Evolutionary conservation across 2,888 invertebrate genomes (phyloP), one percentile per base, ranked within the genome.

Genomic region (Phalangium opilio): DNA sequence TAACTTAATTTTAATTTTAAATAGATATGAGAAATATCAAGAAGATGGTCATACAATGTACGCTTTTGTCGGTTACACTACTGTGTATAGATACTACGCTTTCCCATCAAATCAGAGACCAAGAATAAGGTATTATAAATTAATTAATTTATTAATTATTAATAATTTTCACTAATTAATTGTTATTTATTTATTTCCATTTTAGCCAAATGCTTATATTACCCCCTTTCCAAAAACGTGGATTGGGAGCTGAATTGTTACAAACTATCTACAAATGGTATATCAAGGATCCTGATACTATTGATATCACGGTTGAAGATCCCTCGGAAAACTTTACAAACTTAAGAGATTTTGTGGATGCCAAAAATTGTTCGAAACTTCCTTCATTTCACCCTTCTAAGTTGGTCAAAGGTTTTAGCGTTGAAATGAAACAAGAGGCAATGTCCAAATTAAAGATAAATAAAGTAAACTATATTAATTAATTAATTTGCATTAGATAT

Each of bases 31-130:
- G 55, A 69, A 68, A 50, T 68, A 68, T 55, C 60, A 62, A 53
- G 47, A 59, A 44, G 58, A 61, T 42, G 70, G 67, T 3, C 67
- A 69, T 10, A 62, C 65, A 10, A 72, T 74, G 45, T 83, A 82
- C 61, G 82, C 82, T 15, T 77, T 85, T 35, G 80, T 80, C 32
- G 96, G 89, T 12, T 95, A 86, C 67, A 78, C 83, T 43, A 86
- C 90, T 0, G 81, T 89, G 39, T 98, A 95, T 69, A 81, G 85
- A 57, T 98, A 91, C 69, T 98, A 86, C 65, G 84, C 86, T 2
- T 93, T 91, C 67, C 93, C 95, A 0, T 74, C 77, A 51, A 78
- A 83, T 63, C 76, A 77, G 45, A 75, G 96, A 27, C 87, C 93
- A 3, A 75, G 96, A 50, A 83, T 98, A 54, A 70, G 70, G 62